A percentile compares a stretch with the other conserved stretches of the same genome.
Conservation (phyloP, 2,113 vertebrate genomes). For the Sturnus vulgaris region DNA sequence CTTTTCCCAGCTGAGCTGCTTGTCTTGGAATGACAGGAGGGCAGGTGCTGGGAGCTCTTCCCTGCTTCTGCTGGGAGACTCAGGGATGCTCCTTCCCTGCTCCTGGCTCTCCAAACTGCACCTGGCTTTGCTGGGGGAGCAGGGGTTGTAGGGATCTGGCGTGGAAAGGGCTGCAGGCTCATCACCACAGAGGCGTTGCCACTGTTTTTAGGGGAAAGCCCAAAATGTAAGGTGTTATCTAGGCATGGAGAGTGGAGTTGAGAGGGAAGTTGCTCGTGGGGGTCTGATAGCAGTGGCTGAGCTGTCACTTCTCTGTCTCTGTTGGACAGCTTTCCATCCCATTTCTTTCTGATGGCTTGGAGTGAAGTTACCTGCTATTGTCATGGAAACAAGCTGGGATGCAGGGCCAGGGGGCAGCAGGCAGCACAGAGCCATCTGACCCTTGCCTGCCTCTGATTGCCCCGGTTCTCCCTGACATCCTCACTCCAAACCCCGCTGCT, state of each 20-base stretch:
- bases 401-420: not conserved
- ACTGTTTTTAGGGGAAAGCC: not conserved
- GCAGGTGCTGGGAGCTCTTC: not conserved
- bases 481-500: rapidly evolving
- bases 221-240: not conserved
- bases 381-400: not conserved
- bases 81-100: not conserved
- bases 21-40: constrained; percentile 3
- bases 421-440: not conserved
- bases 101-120: not conserved
- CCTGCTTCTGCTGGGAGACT: rapidly evolving
- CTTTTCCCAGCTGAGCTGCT: constrained; percentile 17
- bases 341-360: not conserved
- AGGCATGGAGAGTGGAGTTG: not conserved
- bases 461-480: not conserved
- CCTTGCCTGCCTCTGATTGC: not conserved
- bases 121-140: rapidly evolving
- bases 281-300: not conserved
- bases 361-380: not conserved
- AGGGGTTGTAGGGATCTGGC: not conserved
- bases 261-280: rapidly evolving
- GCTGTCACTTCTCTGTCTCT: not conserved
- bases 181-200: rapidly evolving
- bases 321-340: not conserved
- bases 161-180: not conserved